Percentiles rank a stretch among this genome's conserved stretches.
phyloP scores from a whole-genome alignment of 2,797 vertebrate genomes.

The Taenioides sp. region DNA sequence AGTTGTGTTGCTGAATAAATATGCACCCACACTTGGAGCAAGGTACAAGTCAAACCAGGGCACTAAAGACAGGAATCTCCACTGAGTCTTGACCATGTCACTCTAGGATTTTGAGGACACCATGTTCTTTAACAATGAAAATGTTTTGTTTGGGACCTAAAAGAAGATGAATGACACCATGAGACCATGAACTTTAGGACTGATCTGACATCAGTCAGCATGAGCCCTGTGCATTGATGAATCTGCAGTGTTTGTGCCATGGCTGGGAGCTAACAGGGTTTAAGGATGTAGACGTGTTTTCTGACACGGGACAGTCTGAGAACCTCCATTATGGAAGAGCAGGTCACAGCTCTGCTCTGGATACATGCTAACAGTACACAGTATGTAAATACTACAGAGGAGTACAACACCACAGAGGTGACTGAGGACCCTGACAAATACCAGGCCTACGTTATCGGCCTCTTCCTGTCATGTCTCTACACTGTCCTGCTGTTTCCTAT shows the following conservation, averaged over 20 bases:
- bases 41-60: conserved; percentile 60
- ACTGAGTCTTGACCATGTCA: conserved; percentile 54
- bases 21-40: conserved; percentile 64
- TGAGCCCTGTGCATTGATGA: conserved; percentile 66
- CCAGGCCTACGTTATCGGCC: conserved; percentile 86
- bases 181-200: conserved; percentile 42
- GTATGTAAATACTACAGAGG: conserved; percentile 74
- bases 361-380: conserved; percentile 78
- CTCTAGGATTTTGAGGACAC: conserved; percentile 43
- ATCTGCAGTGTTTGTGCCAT: conserved; percentile 40
- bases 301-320: conserved; percentile 49
- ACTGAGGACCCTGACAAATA: conserved; percentile 71
- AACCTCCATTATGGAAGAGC: conserved; percentile 81
- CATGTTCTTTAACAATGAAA: conserved; percentile 58
- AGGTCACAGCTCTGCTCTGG: conserved; percentile 67
- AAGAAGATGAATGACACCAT: conserved; percentile 47
- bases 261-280: conserved; percentile 49
- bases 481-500: conserved; percentile 96
- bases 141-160: conserved; percentile 38
- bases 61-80: conserved; percentile 57
- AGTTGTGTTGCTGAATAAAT: conserved; percentile 65
- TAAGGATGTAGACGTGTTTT: conserved; percentile 73
- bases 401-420: conserved; percentile 70
- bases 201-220: conserved; percentile 53
- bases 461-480: conserved; percentile 94